Percentiles rank a stretch among this genome's conserved stretches.
These are phyloP conservation scores for Ardeotis arabs DNA, from an alignment of 2,113 vertebrate species.

Conservation along the genomic window DNA sequence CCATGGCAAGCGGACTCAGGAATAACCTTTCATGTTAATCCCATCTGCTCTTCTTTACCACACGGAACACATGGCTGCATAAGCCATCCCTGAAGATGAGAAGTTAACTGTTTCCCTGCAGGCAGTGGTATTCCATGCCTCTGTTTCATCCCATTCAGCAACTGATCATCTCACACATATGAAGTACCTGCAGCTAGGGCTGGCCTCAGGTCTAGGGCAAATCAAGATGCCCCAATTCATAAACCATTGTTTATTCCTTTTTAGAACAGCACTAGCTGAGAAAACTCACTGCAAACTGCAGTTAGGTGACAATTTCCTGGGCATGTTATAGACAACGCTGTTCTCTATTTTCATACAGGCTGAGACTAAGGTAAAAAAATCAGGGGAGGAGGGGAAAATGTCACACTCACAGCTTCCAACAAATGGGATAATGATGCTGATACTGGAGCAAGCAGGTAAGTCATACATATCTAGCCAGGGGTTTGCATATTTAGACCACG, in stretches of 20 bases:
- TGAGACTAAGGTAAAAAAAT: neutral
- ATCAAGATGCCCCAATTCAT: neutral
- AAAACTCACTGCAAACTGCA: neutral
- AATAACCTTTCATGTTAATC: neutral
- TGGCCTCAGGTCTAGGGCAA: neutral
- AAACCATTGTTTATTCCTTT: neutral
- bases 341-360: neutral
- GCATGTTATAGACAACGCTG: neutral
- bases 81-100: neutral
- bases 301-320: neutral
- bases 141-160: neutral
- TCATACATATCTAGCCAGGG: neutral
- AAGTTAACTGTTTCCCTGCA: neutral
- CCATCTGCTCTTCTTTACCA: neutral
- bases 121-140: neutral
- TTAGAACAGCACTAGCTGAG: neutral
- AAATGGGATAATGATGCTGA: neutral
- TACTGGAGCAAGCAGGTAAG: neutral
- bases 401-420: neutral
- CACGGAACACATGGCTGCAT: neutral
- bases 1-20: neutral
- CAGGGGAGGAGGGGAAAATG: neutral
- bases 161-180: neutral
- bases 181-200: neutral
- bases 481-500: too few species aligned